Evolutionary conservation across 1,140 invertebrate species (phyloP), one percentile per base, ranked within the genome.

Genomic region (Catajapyx aquilonaris): DNA sequence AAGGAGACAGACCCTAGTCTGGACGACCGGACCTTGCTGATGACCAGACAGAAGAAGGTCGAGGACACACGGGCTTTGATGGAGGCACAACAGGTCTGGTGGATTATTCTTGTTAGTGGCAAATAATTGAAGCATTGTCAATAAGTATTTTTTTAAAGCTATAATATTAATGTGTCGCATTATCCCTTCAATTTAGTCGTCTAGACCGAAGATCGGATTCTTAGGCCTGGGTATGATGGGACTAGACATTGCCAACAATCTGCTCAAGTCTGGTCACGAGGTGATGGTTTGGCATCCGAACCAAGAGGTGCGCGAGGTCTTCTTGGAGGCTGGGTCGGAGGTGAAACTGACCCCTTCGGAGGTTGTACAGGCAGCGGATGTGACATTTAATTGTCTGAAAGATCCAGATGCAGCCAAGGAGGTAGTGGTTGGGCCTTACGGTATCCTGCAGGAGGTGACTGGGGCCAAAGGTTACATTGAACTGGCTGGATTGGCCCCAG

Each of bases 391-490:
- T 1, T 95, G 90, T 55, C 84, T 95, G 4, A 72, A 86, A 9
- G 86, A 95, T 59, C 83, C 87, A 11, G 71, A 79, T 48, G 86
- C 84, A 36, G 81, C 85, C 9, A 90, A 88, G 71, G 81, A 93
- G 83, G 77, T 94, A 61, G 84, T 95, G 10, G 93, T 93, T 64
- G 87, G 87, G 16, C 93, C 94, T 51, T 91, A 84, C 51, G 91
- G 90, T 2, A 84, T 95, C 2, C 59, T 93, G 11, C 71, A 74
- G 47, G 80, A 86, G 44, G 79, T 83, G 36, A 66, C 71, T 5
- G 55, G 66, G 1, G 71, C 72, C 17, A 90, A 87, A 56, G 83
- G 84, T 31, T 96, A 88, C 55, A 85, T 96, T 0, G 90, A 95
- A 61, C 88, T 96, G 86, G 93, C 87, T 2, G 79, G 84, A 1